Conservation (phyloP, 30 jellyfish, hydroid and myxozoan genomes). For the Hydractinia symbiolongicarpus region DNA sequence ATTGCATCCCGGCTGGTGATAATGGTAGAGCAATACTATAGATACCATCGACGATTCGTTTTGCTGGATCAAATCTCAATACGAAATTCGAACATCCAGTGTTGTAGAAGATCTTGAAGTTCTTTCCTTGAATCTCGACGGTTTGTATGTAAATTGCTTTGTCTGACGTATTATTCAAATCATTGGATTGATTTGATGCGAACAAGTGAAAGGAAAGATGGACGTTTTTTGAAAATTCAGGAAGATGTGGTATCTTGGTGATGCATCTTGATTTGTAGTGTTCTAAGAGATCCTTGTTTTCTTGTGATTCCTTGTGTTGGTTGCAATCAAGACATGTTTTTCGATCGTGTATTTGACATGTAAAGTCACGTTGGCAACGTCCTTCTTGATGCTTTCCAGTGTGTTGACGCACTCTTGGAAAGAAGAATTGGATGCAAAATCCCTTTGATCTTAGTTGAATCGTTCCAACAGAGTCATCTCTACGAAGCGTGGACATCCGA, state of each 20-base stretch:
- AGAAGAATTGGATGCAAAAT: background rate
- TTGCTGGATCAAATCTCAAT: background rate
- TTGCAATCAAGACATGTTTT: background rate
- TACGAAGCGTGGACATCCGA: background rate
- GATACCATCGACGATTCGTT: background rate
- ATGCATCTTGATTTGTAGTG: slow-evolving; percentile 20
- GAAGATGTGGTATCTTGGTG: background rate
- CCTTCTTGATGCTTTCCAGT: background rate
- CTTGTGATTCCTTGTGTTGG: background rate
- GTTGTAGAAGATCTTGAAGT: slow-evolving; percentile 10
- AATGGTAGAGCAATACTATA: background rate
- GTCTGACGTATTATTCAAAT: background rate
- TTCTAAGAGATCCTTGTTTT: slow-evolving; percentile 14
- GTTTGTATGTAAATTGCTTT: slow-evolving; percentile 25
- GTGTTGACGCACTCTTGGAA: background rate
- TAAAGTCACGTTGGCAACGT: background rate
- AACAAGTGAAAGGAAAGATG: background rate
- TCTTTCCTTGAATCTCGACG: slow-evolving; percentile 2
- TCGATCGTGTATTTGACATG: background rate
- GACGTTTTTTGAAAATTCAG: background rate
- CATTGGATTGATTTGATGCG: background rate
- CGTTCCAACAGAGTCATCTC: background rate
- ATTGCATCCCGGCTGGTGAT: background rate
- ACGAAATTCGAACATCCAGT: slow-evolving; percentile 22
- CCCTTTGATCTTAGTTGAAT: slow-evolving; percentile 9